These are phyloP conservation scores for Orycteropus afer DNA, from an alignment of 2,113 vertebrate species.

Conservation along the genomic window DNA sequence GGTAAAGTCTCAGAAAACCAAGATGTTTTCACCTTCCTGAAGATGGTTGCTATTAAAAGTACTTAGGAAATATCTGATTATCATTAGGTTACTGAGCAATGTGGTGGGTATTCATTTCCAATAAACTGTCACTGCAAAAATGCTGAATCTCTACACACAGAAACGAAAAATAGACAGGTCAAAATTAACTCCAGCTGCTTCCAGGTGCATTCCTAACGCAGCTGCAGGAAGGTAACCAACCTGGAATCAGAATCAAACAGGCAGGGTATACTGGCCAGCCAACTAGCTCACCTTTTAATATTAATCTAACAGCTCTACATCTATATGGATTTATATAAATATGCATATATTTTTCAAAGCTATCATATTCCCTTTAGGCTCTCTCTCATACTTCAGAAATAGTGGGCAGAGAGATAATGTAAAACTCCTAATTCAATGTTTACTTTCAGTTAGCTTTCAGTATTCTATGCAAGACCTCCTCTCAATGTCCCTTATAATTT, in stretches of 20 bases:
- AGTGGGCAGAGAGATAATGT: not conserved
- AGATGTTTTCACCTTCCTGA: slow-evolving; percentile 80
- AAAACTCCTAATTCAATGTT: not conserved
- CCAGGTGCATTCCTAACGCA: slow-evolving; percentile 82
- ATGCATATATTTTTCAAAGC: not conserved
- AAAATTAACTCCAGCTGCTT: slow-evolving; percentile 70
- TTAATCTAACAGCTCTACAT: not conserved
- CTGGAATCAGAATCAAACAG: slow-evolving; percentile 49
- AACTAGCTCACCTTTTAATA: not conserved
- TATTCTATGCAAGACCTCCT: slow-evolving; percentile 40
- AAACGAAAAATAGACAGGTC: slow-evolving; percentile 77
- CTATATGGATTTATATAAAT: not conserved
- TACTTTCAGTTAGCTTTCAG: slow-evolving; percentile 56
- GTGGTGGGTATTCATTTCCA: slow-evolving; percentile 85
- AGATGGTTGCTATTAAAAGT: slow-evolving; percentile 73
- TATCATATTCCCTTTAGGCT: slow-evolving; percentile 1
- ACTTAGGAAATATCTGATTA: slow-evolving; percentile 84
- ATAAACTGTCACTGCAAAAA: slow-evolving; percentile 85
- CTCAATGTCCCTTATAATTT: not conserved
- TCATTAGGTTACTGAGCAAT: slow-evolving; percentile 79
- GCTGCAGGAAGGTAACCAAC: slow-evolving; percentile 76
- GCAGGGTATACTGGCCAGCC: not conserved
- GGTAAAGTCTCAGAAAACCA: slow-evolving; percentile 61
- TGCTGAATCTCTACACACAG: slow-evolving; percentile 48
- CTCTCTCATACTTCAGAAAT: not conserved